Evolutionary conservation across 2,797 vertebrate species (phyloP).

Genomic region (Columba guinea): DNA sequence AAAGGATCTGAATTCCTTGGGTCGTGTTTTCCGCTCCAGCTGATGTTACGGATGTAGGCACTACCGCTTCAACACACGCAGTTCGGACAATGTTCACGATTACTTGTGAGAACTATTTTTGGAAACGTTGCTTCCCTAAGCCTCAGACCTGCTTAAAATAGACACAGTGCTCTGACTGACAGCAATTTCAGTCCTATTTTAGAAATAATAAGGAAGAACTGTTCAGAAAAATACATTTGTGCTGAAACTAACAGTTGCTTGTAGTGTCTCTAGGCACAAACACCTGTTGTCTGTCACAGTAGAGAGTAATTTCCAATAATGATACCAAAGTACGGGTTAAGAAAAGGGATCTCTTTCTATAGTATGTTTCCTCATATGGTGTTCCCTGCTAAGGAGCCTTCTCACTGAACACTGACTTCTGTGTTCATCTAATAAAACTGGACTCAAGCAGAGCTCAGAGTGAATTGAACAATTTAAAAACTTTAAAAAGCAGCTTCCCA

Average conservation of each 20-base stretch:
- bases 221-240: constrained; percentile 6
- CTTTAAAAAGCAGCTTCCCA: background rate
- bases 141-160: background rate
- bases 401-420: background rate
- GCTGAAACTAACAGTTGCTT: constrained; percentile 47
- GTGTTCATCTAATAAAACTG: background rate
- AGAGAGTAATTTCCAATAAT: background rate
- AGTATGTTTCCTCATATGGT: background rate
- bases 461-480: background rate
- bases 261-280: background rate
- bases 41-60: background rate
- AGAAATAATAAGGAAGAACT: background rate
- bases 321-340: background rate
- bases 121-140: background rate
- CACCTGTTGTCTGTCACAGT: background rate
- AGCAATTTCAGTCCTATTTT: background rate
- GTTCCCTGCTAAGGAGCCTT: background rate
- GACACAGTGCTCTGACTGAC: background rate
- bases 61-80: background rate
- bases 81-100: background rate
- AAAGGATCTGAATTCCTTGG: background rate
- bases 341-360: background rate
- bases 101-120: background rate
- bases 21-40: background rate
- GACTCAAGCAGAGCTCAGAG: background rate